These are phyloP conservation scores for Heterohyrax brucei DNA, from an alignment of 2,797 vertebrate genomes.

Conservation along the genomic window DNA sequence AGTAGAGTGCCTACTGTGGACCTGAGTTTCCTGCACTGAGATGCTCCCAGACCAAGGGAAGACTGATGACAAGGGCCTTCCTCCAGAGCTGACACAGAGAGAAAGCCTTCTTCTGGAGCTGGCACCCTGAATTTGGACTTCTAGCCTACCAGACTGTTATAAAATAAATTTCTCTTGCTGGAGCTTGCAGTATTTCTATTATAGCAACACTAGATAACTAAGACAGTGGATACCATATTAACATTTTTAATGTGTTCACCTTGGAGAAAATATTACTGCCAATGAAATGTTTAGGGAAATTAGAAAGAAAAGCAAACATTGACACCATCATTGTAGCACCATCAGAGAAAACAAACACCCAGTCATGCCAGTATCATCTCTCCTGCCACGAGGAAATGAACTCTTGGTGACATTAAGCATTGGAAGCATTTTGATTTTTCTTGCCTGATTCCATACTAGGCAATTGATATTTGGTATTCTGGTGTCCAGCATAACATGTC, in stretches of 20 bases:
- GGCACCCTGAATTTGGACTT: too few species aligned
- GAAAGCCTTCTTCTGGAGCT: too few species aligned
- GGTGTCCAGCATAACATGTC: not conserved
- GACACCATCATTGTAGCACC: not conserved
- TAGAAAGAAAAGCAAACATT: not conserved
- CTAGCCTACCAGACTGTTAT: too few species aligned
- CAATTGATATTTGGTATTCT: constrained; percentile 40
- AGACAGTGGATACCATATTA: too few species aligned
- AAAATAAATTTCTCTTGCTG: too few species aligned
- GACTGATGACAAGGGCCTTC: too few species aligned
- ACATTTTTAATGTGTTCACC: constrained; percentile 36
- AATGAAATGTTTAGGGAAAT: constrained; percentile 40
- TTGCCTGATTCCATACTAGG: not conserved
- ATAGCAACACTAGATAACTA: too few species aligned
- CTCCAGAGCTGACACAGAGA: too few species aligned
- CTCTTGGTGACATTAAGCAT: constrained; percentile 1
- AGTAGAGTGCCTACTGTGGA: too few species aligned
- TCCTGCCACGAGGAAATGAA: not conserved
- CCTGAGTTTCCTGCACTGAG: too few species aligned
- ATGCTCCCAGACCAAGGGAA: too few species aligned
- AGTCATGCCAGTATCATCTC: not conserved
- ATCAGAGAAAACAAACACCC: constrained; percentile 46
- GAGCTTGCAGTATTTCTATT: too few species aligned
- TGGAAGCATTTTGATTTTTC: constrained; percentile 32
- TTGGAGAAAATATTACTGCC: constrained; percentile 48